Conservation (phyloP, 2,888 invertebrate genomes). For the Melanotus villosus region DNA sequence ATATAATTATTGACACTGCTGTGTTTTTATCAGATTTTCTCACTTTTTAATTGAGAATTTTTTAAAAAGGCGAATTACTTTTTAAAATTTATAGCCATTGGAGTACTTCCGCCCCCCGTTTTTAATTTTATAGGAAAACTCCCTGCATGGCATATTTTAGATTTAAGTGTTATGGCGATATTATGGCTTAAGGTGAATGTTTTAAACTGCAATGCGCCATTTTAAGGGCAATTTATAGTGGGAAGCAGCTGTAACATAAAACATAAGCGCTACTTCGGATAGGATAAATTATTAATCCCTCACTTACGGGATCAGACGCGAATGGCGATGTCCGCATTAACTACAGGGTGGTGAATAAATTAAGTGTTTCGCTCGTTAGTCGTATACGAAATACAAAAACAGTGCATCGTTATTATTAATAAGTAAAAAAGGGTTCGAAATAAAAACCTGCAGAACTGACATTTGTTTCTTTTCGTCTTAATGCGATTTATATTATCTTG, state of each 20-base stretch:
- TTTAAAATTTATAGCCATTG: neutral
- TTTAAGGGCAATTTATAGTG: conserved; percentile 55
- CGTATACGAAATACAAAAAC: conserved; percentile 21
- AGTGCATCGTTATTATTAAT: conserved; percentile 9
- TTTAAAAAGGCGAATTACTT: too few relatives aligned
- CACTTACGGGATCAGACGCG: conserved; percentile 51
- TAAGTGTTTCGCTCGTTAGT: conserved; percentile 22
- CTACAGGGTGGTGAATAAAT: conserved; percentile 47
- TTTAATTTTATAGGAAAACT: conserved; percentile 31
- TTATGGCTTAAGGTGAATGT: conserved; percentile 52
- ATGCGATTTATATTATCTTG: conserved; percentile 17
- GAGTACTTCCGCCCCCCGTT: neutral
- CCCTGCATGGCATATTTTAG: conserved; percentile 32
- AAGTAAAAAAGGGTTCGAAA: neutral
- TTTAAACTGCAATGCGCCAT: conserved; percentile 53
- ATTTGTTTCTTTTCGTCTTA: neutral
- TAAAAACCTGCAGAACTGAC: neutral
- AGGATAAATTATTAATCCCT: conserved; percentile 56
- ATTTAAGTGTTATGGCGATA: conserved; percentile 42
- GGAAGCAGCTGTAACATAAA: conserved; percentile 56
- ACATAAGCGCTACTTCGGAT: conserved; percentile 51
- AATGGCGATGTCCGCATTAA: conserved; percentile 43
- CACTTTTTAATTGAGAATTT: conserved; percentile 16
- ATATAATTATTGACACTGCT: neutral
- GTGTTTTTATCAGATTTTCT: too few relatives aligned